A percentile compares a stretch with the other conserved stretches of the same genome.
Evolutionary conservation across 2,888 invertebrate species (phyloP).

Genomic region (Eupithecia tripunctaria): DNA sequence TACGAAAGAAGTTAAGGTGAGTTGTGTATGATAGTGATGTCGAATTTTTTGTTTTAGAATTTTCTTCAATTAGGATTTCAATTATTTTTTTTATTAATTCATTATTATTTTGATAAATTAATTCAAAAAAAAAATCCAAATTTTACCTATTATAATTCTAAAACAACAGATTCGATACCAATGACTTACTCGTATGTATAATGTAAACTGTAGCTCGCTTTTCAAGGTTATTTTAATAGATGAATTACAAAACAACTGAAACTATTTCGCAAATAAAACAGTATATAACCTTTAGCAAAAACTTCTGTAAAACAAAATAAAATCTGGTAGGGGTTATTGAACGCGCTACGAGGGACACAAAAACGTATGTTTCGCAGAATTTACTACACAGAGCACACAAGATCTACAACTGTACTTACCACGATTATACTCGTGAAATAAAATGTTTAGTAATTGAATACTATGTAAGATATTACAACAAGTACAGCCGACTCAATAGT

Average conservation of each 20-base stretch:
- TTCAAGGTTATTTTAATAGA: neutral
- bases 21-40: too few relatives aligned
- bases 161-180: too few relatives aligned
- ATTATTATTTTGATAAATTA: too few relatives aligned
- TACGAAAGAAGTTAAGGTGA: too few relatives aligned
- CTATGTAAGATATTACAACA: neutral
- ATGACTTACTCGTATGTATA: too few relatives aligned
- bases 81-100: too few relatives aligned
- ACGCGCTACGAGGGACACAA: neutral
- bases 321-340: neutral
- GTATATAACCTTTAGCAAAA: neutral
- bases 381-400: neutral
- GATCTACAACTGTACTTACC: neutral
- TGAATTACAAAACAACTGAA: neutral
- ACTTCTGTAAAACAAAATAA: neutral
- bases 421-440: neutral
- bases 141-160: too few relatives aligned
- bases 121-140: too few relatives aligned
- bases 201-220: too few relatives aligned
- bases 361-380: neutral
- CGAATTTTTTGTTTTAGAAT: too few relatives aligned
- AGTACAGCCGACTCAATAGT: neutral
- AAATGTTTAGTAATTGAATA: neutral
- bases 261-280: neutral
- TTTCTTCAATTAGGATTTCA: too few relatives aligned